Evolutionary conservation across 35 echinoderm and acorn worm species (phyloP).

Genomic region (Ophioderma brevispina): DNA sequence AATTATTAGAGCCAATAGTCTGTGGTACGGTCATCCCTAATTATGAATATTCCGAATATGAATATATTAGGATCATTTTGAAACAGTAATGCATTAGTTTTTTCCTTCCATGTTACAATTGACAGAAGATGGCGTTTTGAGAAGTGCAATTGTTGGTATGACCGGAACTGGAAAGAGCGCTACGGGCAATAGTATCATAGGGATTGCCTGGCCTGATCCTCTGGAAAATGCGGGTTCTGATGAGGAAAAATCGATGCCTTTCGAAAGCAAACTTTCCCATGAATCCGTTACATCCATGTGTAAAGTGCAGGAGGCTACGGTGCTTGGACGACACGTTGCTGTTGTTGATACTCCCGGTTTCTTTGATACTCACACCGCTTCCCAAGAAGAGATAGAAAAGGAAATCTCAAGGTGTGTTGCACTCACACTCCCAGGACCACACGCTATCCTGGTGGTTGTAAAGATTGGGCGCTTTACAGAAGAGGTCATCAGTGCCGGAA

Average conservation of each 20-base stretch:
- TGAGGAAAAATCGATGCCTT: not conserved
- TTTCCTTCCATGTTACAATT: no score
- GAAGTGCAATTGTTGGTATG: not conserved
- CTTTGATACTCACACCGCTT: not conserved
- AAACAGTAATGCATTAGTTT: no score
- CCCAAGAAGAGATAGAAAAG: not conserved
- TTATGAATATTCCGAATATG: no score
- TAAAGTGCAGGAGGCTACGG: not conserved
- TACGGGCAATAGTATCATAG: not conserved
- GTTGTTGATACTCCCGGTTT: not conserved
- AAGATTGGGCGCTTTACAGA: not conserved
- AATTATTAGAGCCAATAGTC: no score
- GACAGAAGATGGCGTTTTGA: not conserved
- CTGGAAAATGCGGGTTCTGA: not conserved
- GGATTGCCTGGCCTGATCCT: not conserved
- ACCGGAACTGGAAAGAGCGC: not conserved
- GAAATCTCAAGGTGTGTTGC: not conserved
- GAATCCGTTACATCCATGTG: not conserved
- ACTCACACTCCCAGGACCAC: not conserved
- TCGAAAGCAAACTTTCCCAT: not conserved
- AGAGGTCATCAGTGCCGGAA: not conserved
- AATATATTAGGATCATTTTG: no score
- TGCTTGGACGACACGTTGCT: not conserved
- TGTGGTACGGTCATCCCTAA: no score
- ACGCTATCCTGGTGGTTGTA: not conserved